Percentiles rank a stretch among this genome's conserved stretches.
phyloP scores from a whole-genome alignment of 2,888 invertebrate genomes.

The Chironomus riparius region DNA sequence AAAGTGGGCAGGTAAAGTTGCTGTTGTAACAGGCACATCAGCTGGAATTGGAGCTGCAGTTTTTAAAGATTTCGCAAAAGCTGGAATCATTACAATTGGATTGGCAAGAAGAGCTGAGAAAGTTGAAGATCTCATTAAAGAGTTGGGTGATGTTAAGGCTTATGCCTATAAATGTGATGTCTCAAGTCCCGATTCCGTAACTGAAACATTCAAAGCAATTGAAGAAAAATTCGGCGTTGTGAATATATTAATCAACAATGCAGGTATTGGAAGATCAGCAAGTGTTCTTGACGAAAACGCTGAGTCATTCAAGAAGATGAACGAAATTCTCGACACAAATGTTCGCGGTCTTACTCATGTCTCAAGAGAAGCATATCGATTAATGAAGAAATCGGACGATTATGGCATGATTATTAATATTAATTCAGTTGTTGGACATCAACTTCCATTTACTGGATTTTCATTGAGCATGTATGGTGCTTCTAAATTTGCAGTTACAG shows the following conservation, averaged over 20 bases:
- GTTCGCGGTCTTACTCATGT: conserved; percentile 43
- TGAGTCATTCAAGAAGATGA: conserved; percentile 31
- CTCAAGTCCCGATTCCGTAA: conserved; percentile 45
- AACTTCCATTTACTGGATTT: conserved; percentile 12
- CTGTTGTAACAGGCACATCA: conserved; percentile 54
- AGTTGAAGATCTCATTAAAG: conserved; percentile 40
- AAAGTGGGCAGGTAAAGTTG: conserved; percentile 36
- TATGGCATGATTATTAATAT: conserved; percentile 44
- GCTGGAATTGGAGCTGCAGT: conserved; percentile 49
- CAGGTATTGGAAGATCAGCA: conserved; percentile 39
- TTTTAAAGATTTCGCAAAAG: conserved; percentile 39
- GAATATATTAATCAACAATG: conserved; percentile 51
- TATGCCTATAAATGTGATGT: conserved; percentile 45
- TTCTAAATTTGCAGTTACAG: conserved; percentile 38
- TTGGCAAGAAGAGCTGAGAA: conserved; percentile 44
- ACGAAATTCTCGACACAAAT: conserved; percentile 43
- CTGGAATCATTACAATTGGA: conserved; percentile 48
- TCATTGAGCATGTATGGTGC: conserved; percentile 37
- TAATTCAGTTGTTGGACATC: conserved; percentile 31
- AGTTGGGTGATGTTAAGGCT: conserved; percentile 33
- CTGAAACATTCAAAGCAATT: conserved; percentile 46
- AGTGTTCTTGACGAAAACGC: background rate
- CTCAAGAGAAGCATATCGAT: conserved; percentile 43
- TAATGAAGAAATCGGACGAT: conserved; percentile 42
- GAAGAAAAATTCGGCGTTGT: conserved; percentile 45